Evolutionary conservation across 2,888 invertebrate genomes (phyloP), one percentile per base, ranked within the genome.

Genomic region (Phoenoteleia sp.): DNA sequence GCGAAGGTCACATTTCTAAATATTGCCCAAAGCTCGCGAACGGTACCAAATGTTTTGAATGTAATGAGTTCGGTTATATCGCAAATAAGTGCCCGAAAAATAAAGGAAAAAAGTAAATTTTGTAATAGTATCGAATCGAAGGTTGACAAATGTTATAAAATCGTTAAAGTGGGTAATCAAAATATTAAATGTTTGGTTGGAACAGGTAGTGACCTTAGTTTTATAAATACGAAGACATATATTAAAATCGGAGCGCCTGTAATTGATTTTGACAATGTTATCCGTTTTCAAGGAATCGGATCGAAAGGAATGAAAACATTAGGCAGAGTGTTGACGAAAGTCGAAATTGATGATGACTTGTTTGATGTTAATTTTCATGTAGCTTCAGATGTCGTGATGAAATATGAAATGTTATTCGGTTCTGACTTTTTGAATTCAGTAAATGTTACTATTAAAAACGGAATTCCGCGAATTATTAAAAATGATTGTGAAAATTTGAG

Each of bases 311-410:
- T 49, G 42, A 15, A 3, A 11, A 77, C 60, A 9, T 52, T 69
- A 19, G 69, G 77, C 0, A 49, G 13, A 13, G 45, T 52, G 7
- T 13, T 6, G 3, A 49, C 60, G 15, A 49, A 49, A 13, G 27
- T 69, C 7, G 25, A 13, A 7, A 83, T 87, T 0, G 84, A 85
- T 47, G 25, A 49, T 3, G 17, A 74, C 0, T 1, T 7, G 17
- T 81, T 64, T 42, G 0, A 13, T 1, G 39, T 86, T 0, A 7
- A 42, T 2, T 54, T 83, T 1, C 84, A 85, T 54, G 77, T 84
- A 0, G 66, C 84, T 0, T n/a, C 71, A 0, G 74, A 82, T 17
- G 27, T 17, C 3, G 33, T 39, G 15, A 29, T 84, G 6, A 64
- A 11, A 0, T 4, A 81, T n/a, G 52, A 29, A 17, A 19, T 86